Evolutionary conservation across 2,113 vertebrate species (phyloP).

Genomic region (Epinephelus fuscoguttatus): DNA sequence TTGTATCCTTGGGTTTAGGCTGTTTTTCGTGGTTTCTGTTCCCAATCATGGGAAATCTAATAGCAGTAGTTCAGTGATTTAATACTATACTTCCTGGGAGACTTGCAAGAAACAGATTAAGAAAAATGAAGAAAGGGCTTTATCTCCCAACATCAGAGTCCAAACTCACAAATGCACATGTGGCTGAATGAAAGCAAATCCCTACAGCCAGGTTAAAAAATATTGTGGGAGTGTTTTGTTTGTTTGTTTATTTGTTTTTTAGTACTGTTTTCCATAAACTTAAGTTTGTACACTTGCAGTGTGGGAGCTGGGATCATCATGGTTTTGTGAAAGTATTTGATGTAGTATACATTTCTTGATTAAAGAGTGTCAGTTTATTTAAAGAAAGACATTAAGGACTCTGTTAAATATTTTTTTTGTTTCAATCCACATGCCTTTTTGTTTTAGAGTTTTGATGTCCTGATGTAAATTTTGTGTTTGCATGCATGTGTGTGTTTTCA

Average conservation of each 20-base stretch:
- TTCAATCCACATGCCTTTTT: background rate
- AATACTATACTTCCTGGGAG: background rate
- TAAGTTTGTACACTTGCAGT: background rate
- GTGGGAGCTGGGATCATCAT: background rate
- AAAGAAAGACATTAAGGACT: background rate
- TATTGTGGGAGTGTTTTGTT: background rate
- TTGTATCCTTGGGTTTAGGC: background rate
- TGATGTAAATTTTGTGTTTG: background rate
- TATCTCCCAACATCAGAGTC: background rate
- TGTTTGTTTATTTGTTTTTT: background rate
- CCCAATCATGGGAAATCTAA: too few species aligned
- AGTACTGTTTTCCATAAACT: background rate
- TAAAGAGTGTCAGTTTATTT: background rate
- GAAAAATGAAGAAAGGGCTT: background rate
- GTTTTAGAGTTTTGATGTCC: background rate
- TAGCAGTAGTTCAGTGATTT: too few species aligned
- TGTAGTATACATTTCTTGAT: background rate
- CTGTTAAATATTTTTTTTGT: too few species aligned
- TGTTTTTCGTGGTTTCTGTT: too few species aligned
- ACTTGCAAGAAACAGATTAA: background rate
- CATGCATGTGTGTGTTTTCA: conserved; percentile 67
- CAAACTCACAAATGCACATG: background rate
- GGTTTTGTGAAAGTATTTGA: background rate
- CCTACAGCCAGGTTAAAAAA: background rate
- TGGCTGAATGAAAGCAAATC: background rate